Conservation (phyloP, 2,113 vertebrate genomes). For the Myotis lucifugus region DNA sequence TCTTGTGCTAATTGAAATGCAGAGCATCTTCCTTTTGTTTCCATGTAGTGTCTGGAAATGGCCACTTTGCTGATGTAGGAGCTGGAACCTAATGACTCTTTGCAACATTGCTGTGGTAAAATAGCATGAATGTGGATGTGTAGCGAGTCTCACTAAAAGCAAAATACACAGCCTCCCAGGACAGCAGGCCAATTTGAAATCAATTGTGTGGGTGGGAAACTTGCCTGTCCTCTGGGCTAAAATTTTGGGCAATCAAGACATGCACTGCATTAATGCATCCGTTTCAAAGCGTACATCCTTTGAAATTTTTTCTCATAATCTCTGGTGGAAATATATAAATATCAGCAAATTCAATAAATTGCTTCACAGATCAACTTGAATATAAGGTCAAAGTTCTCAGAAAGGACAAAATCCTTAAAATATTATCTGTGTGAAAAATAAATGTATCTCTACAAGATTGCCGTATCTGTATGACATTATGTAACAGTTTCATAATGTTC, state of each 20-base stretch:
- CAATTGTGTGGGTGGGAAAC: not conserved
- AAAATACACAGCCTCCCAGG: not conserved
- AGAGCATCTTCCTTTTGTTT: not conserved
- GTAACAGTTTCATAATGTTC: not conserved
- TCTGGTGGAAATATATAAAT: not conserved
- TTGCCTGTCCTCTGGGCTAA: not conserved
- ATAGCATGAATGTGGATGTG: not conserved
- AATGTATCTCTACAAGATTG: not conserved
- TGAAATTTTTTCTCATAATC: slow-evolving; percentile 46
- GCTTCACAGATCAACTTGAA: slow-evolving; percentile 3
- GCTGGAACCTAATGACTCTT: not conserved
- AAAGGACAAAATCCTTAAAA: slow-evolving; percentile 21
- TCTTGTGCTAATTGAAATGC: not conserved
- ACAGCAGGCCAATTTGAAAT: not conserved
- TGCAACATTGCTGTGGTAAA: not conserved
- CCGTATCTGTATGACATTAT: not conserved
- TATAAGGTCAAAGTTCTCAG: slow-evolving; percentile 36
- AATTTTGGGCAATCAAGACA: not conserved
- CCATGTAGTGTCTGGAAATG: not conserved
- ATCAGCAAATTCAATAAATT: slow-evolving; percentile 39
- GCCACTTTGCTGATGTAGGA: not conserved
- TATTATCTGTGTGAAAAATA: not conserved
- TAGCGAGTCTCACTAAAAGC: slow-evolving; percentile 1
- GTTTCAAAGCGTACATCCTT: not conserved
- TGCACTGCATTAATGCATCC: not conserved